Evolutionary conservation across 2,888 invertebrate species (phyloP), one percentile per base, ranked within the genome.

Genomic region (Polyommatus icarus): DNA sequence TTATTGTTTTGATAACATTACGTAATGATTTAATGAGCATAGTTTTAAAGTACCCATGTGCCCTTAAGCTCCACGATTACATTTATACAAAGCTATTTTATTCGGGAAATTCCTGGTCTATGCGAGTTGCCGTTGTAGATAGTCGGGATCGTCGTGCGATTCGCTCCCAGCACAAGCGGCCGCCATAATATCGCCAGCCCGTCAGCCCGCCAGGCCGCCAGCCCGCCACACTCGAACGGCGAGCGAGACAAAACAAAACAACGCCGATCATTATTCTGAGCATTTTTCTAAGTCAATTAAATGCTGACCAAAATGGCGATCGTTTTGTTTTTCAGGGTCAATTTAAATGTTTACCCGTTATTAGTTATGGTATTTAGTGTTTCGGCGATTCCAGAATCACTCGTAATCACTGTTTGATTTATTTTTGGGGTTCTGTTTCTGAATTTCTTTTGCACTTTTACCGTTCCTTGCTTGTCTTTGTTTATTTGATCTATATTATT

Each of bases 211-310:
- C 46, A 46, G 46, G 3, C 59, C n/a, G 59, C n/a, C 80, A 78
- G 80, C 79, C 81, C 79, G 78, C 80, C 67, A 82, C 82, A 85
- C 84, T 81, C 82, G 67, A 29, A 15, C 10, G 82, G 78, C 82
- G 82, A 80, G 82, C 83, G 84, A 84, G 84, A 85, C 86, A 86
- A 84, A 88, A 89, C 84, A 86, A 87, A 85, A 86, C 83, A 72
- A 78, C 54, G 18, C 67, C 81, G 50, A 78, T 67, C 80, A 82
- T 83, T 84, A 83, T 80, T 81, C 80, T 82, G 79, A 80, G 82
- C 84, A 86, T 86, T 88, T 90, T 90, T 91, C 88, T 88, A 89
- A 90, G 89, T 90, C 91, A 91, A 92, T 91, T 92, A 91, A 89
- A 89, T 89, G 84, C 85, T 85, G 78, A 84, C 86, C 81, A 88